A percentile compares a stretch with the other conserved stretches of the same genome.
Conservation (phyloP, 2,797 vertebrate genomes). For the Phoeniculus purpureus region DNA sequence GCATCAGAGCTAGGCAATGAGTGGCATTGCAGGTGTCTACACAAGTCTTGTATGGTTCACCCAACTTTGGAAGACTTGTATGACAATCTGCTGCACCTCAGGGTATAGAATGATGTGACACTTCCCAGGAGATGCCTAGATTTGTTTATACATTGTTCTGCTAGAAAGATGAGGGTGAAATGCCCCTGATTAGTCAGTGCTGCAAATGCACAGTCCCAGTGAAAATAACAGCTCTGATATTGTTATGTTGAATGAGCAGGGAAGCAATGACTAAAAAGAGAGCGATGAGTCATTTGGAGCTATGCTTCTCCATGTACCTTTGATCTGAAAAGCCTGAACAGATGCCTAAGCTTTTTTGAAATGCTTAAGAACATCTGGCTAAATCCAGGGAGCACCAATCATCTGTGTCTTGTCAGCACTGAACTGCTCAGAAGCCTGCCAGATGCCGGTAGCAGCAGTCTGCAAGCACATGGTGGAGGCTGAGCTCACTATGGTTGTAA, state of each 20-base stretch:
- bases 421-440: constrained; percentile 12
- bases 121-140: neutral
- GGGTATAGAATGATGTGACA: neutral
- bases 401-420: neutral
- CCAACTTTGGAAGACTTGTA: neutral
- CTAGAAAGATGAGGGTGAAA: neutral
- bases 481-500: neutral
- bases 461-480: fast-evolving
- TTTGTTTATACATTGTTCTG: neutral
- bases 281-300: neutral
- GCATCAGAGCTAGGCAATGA: fast-evolving
- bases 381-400: constrained; percentile 30
- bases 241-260: neutral
- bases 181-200: neutral
- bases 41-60: neutral
- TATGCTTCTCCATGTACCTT: neutral
- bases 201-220: neutral
- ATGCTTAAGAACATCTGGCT: constrained; percentile 44
- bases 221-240: neutral
- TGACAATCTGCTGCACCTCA: neutral
- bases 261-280: neutral
- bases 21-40: neutral
- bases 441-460: constrained; percentile 1
- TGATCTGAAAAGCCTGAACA: constrained; percentile 30
- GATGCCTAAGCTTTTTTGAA: constrained; percentile 46